Evolutionary conservation across 2,888 invertebrate species (phyloP).

Genomic region (Leptogaster cylindrica): DNA sequence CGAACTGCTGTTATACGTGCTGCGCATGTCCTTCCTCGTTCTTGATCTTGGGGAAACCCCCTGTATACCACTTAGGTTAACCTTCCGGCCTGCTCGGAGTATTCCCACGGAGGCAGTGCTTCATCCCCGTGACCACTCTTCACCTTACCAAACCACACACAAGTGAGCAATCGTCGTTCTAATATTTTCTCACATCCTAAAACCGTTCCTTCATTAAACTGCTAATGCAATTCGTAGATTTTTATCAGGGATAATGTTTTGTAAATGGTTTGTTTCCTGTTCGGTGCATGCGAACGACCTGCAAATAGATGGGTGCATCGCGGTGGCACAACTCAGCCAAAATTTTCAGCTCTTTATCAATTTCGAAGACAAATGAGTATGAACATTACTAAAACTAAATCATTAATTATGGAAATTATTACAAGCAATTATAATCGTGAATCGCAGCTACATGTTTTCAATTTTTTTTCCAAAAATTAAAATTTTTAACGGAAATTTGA

Average conservation of each 20-base stretch:
- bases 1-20: conserved; percentile 21
- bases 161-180: background rate
- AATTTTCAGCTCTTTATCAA: no score
- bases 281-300: background rate
- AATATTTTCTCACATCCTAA: conserved; percentile 21
- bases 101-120: conserved; percentile 3
- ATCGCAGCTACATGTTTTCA: no score
- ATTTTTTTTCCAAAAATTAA: no score
- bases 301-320: no score
- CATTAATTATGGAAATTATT: no score
- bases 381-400: no score
- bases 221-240: background rate
- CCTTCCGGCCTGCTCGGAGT: no score
- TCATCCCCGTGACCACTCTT: background rate
- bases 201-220: background rate
- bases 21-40: conserved; percentile 1
- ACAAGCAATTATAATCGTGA: no score
- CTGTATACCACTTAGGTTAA: background rate
- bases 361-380: no score
- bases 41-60: conserved; percentile 5
- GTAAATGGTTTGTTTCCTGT: conserved; percentile 22
- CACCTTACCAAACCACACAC: background rate
- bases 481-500: no score
- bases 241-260: conserved; percentile 16
- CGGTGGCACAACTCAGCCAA: no score